phyloP scores from a whole-genome alignment of 2,888 invertebrate species.

The Bimastos eiseni region DNA sequence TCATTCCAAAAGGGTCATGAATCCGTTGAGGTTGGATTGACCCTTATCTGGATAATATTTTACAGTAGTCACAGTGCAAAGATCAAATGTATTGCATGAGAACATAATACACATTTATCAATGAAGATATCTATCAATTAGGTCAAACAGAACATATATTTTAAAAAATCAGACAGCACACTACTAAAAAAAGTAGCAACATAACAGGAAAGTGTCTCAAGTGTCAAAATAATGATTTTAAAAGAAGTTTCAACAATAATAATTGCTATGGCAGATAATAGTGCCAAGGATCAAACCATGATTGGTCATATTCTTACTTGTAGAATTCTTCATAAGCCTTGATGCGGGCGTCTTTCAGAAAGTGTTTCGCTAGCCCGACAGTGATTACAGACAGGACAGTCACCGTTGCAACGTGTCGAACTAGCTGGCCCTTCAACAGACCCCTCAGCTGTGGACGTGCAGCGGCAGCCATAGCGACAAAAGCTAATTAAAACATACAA shows the following conservation, averaged over 20 bases:
- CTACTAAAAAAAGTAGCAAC: too few species aligned
- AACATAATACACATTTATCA: too few species aligned
- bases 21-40: too few species aligned
- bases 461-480: not conserved
- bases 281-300: not conserved
- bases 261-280: not conserved
- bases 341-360: conserved; percentile 23
- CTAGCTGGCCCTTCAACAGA: not conserved
- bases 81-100: too few species aligned
- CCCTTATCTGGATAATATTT: too few species aligned
- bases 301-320: conserved; percentile 20
- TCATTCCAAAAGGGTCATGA: too few species aligned
- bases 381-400: not conserved
- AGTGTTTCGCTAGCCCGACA: not conserved
- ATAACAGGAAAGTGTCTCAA: too few species aligned
- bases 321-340: conserved; percentile 29
- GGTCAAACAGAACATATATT: too few species aligned
- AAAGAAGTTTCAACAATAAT: not conserved
- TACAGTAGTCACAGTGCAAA: too few species aligned
- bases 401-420: conserved; percentile 1
- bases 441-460: conserved; percentile 28
- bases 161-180: too few species aligned
- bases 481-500: not conserved
- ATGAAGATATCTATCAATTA: too few species aligned
- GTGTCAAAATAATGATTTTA: too few species aligned